Evolutionary conservation across 2,113 vertebrate genomes (phyloP).

Genomic region (Corythoichthys intestinalis): DNA sequence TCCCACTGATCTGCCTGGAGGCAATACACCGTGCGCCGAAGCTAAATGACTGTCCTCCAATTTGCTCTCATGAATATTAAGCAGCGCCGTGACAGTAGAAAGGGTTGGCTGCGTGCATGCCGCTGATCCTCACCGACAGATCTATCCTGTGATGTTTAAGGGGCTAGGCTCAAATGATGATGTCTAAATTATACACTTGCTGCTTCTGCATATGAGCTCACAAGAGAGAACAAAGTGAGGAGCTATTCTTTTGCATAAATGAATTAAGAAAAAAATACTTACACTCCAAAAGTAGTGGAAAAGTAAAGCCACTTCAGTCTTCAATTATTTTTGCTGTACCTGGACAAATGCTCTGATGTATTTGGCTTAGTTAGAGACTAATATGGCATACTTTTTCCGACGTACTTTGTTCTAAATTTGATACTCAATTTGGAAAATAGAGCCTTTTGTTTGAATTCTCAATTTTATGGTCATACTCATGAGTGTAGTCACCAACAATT

Average conservation of each 20-base stretch:
- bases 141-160: slow-evolving; percentile 71
- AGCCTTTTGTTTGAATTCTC: not conserved
- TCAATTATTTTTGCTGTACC: not conserved
- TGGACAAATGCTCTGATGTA: not conserved
- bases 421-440: not conserved
- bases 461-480: not conserved
- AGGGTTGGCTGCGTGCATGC: slow-evolving; percentile 55
- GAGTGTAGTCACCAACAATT: too few species aligned
- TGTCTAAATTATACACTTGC: slow-evolving; percentile 69
- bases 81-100: slow-evolving; percentile 71
- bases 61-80: slow-evolving; percentile 84
- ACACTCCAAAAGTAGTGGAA: not conserved
- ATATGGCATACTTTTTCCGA: not conserved
- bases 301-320: not conserved
- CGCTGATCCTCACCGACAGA: slow-evolving; percentile 73
- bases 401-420: not conserved
- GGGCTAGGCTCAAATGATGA: slow-evolving; percentile 52
- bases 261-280: slow-evolving; percentile 7
- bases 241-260: slow-evolving; percentile 52
- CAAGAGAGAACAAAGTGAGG: slow-evolving; percentile 55
- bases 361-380: not conserved
- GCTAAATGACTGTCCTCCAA: slow-evolving; percentile 80
- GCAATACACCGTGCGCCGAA: slow-evolving; percentile 64
- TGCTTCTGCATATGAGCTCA: slow-evolving; percentile 44
- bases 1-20: slow-evolving; percentile 68